Percentiles rank a stretch among this genome's conserved stretches.
phyloP scores from a whole-genome alignment of 2,888 invertebrate genomes.

The Drosophila picticornis region DNA sequence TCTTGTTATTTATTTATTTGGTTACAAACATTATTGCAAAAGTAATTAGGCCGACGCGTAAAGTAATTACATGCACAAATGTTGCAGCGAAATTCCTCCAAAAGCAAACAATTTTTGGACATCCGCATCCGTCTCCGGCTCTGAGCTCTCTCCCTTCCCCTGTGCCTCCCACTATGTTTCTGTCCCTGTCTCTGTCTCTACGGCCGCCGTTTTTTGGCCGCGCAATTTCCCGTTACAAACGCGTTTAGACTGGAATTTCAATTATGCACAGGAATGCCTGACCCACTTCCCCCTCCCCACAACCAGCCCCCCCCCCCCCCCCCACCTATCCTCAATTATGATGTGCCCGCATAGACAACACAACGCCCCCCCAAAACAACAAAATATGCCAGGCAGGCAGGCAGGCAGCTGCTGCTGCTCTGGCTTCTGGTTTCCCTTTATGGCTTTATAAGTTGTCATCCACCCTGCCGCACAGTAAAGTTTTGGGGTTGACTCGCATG shows the following conservation, averaged over 20 bases:
- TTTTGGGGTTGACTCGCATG: slow-evolving; percentile 37
- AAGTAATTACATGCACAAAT: slow-evolving; percentile 26
- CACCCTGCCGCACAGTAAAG: slow-evolving; percentile 8
- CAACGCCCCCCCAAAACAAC: slow-evolving; percentile 33
- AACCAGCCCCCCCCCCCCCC: not conserved
- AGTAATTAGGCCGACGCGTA: slow-evolving; percentile 22
- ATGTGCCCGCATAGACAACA: slow-evolving; percentile 44
- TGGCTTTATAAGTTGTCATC: slow-evolving; percentile 49
- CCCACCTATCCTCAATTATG: slow-evolving; percentile 62
- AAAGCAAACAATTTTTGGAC: slow-evolving; percentile 42
- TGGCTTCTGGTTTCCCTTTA: slow-evolving; percentile 24
- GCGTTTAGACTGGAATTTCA: slow-evolving; percentile 79
- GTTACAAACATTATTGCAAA: slow-evolving; percentile 50
- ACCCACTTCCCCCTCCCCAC: slow-evolving; percentile 12
- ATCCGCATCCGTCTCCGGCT: slow-evolving; percentile 58
- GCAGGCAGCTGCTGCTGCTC: slow-evolving; percentile 32
- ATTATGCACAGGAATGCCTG: slow-evolving; percentile 75
- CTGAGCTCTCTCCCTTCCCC: slow-evolving; percentile 4
- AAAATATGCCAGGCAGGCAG: slow-evolving; percentile 54
- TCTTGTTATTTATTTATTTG: slow-evolving; percentile 39
- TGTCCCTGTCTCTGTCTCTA: not conserved
- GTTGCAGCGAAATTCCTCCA: slow-evolving; percentile 15
- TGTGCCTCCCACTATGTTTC: not conserved
- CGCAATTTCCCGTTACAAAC: slow-evolving; percentile 79
- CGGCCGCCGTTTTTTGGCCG: slow-evolving; percentile 61